These are phyloP conservation scores for Hesperia comma DNA, from an alignment of 2,888 invertebrate genomes.

Conservation along the genomic window DNA sequence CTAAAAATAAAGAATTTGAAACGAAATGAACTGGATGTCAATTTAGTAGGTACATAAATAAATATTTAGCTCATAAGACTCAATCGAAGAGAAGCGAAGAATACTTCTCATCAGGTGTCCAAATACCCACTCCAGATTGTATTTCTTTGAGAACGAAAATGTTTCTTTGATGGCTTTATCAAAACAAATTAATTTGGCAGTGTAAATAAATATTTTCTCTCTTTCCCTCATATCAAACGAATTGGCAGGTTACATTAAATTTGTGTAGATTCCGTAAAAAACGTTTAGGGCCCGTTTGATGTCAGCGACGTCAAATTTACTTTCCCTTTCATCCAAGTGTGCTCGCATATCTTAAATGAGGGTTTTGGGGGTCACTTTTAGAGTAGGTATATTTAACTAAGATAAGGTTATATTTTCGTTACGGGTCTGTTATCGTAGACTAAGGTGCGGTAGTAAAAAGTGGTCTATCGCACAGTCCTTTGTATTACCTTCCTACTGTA, in stretches of 20 bases:
- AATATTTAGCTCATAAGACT: too few relatives aligned
- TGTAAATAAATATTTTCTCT: constrained; percentile 26
- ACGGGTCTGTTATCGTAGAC: too few relatives aligned
- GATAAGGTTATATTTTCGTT: neutral
- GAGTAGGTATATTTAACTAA: neutral
- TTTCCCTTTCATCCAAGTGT: constrained; percentile 17
- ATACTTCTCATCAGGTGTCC: constrained; percentile 12
- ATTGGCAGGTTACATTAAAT: constrained; percentile 22
- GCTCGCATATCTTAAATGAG: constrained; percentile 5
- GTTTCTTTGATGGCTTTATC: constrained; percentile 17
- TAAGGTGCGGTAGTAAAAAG: too few relatives aligned
- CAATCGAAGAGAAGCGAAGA: neutral
- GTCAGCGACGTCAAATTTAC: constrained; percentile 15
- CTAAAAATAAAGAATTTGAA: too few relatives aligned
- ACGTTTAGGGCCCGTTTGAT: constrained; percentile 19
- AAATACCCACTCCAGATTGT: constrained; percentile 13
- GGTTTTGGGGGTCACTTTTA: neutral
- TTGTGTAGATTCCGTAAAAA: constrained; percentile 22
- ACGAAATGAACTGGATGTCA: too few relatives aligned
- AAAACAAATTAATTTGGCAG: constrained; percentile 24
- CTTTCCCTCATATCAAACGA: constrained; percentile 16
- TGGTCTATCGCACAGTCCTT: too few relatives aligned
- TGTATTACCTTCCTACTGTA: too few relatives aligned
- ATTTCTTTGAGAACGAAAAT: constrained; percentile 16
- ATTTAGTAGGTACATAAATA: too few relatives aligned